Conservation (phyloP, 2,888 invertebrate genomes). For the Phaedon cochleariae region DNA sequence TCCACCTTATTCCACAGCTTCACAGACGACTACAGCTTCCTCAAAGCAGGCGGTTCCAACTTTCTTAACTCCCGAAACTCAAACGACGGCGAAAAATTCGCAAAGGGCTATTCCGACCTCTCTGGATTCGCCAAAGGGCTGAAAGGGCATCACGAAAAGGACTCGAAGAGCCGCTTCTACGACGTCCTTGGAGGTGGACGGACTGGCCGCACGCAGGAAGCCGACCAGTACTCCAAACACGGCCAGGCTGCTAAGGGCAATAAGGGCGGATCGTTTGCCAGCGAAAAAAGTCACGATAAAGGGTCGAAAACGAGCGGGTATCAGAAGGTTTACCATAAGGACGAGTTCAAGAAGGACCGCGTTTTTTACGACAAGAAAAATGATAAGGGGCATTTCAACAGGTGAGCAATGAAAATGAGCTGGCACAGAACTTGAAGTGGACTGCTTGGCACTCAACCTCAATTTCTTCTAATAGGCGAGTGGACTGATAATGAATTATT, state of each 20-base stretch:
- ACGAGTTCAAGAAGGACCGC: constrained; percentile 81
- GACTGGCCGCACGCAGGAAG: constrained; percentile 66
- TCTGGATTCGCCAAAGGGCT: constrained; percentile 67
- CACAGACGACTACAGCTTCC: constrained; percentile 28
- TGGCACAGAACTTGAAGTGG: background rate
- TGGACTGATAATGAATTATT: too few relatives aligned
- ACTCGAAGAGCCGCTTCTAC: constrained; percentile 66
- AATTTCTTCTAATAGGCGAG: too few relatives aligned
- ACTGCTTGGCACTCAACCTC: too few relatives aligned
- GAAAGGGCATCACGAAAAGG: constrained; percentile 66
- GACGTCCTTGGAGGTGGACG: constrained; percentile 66
- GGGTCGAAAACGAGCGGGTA: constrained; percentile 76
- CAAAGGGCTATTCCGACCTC: constrained; percentile 65
- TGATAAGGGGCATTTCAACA: constrained; percentile 71
- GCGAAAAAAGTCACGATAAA: constrained; percentile 70
- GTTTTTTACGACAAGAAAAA: constrained; percentile 79
- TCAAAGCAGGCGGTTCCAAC: constrained; percentile 61
- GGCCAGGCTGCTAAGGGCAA: constrained; percentile 65
- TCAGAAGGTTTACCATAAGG: constrained; percentile 77
- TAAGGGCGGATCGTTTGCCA: constrained; percentile 68
- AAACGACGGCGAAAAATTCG: constrained; percentile 67
- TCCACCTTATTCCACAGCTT: constrained; percentile 18
- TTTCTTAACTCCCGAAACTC: constrained; percentile 64
- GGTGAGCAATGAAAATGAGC: constrained; percentile 59
- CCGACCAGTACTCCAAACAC: constrained; percentile 67